Evolutionary conservation across 2,113 vertebrate genomes (phyloP).

Genomic region (Apteryx owenii): DNA sequence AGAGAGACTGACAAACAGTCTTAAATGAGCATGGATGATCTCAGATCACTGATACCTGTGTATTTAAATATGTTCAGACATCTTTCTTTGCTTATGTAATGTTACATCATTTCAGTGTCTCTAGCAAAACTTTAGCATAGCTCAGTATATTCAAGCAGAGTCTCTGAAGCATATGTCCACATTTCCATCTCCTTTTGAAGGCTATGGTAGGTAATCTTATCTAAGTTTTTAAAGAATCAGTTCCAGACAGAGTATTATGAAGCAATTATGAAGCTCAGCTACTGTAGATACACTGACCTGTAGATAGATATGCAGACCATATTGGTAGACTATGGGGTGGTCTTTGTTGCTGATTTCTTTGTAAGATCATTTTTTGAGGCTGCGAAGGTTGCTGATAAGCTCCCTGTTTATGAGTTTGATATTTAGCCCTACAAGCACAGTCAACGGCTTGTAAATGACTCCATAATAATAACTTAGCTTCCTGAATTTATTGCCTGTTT

Average conservation of each 20-base stretch:
- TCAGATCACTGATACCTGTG: background rate
- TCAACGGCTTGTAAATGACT: conserved; percentile 40
- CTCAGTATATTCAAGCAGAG: background rate
- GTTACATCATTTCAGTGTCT: background rate
- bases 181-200: background rate
- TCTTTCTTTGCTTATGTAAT: background rate
- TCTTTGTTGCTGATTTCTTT: background rate
- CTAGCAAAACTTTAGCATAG: background rate
- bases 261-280: background rate
- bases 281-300: background rate
- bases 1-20: background rate
- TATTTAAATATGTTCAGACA: background rate
- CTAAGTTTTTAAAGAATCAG: background rate
- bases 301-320: background rate
- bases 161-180: background rate
- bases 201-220: background rate
- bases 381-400: background rate
- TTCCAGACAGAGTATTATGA: background rate
- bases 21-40: background rate
- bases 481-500: conserved; percentile 32
- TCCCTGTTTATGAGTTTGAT: background rate
- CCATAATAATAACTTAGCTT: conserved; percentile 21
- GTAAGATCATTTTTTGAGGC: background rate
- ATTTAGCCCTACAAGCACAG: conserved; percentile 8
- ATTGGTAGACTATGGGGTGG: background rate